Percentiles rank a stretch among this genome's conserved stretches.
phyloP scores from a whole-genome alignment of 1,140 invertebrate genomes.

The Drosophila ananassae region DNA sequence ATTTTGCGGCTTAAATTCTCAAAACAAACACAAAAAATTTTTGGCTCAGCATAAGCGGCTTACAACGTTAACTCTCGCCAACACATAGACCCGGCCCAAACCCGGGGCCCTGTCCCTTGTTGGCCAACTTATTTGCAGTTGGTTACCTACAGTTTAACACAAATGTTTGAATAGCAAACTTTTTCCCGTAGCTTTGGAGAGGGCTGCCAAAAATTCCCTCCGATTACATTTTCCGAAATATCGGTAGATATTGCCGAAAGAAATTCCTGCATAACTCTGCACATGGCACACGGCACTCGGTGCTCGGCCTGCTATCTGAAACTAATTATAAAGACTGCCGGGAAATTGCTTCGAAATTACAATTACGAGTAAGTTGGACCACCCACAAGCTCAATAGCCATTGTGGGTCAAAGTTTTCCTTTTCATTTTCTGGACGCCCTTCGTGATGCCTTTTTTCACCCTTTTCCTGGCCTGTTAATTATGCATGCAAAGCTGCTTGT shows the following conservation, averaged over 20 bases:
- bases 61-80: conserved; percentile 70
- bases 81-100: conserved; percentile 18
- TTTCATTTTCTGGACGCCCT: not conserved
- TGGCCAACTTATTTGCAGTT: conserved; percentile 70
- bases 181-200: conserved; percentile 20
- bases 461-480: conserved; percentile 37
- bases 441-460: not conserved
- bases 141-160: conserved; percentile 76
- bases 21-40: conserved; percentile 73
- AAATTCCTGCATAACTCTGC: not conserved
- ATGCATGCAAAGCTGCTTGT: conserved; percentile 54
- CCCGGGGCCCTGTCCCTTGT: conserved; percentile 26
- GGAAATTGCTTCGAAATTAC: conserved; percentile 46
- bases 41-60: conserved; percentile 72
- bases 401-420: conserved; percentile 18
- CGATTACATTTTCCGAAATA: conserved; percentile 32
- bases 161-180: conserved; percentile 72
- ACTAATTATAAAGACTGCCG: conserved; percentile 10
- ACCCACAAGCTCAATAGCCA: conserved; percentile 29
- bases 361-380: conserved; percentile 29
- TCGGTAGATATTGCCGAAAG: conserved; percentile 5
- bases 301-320: not conserved
- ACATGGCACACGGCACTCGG: too few relatives aligned
- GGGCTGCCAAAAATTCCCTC: conserved; percentile 16
- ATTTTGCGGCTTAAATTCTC: conserved; percentile 77